Evolutionary conservation across 2,113 vertebrate genomes (phyloP), one percentile per base, ranked within the genome.

Genomic region (Melanotaenia duboulayi): DNA sequence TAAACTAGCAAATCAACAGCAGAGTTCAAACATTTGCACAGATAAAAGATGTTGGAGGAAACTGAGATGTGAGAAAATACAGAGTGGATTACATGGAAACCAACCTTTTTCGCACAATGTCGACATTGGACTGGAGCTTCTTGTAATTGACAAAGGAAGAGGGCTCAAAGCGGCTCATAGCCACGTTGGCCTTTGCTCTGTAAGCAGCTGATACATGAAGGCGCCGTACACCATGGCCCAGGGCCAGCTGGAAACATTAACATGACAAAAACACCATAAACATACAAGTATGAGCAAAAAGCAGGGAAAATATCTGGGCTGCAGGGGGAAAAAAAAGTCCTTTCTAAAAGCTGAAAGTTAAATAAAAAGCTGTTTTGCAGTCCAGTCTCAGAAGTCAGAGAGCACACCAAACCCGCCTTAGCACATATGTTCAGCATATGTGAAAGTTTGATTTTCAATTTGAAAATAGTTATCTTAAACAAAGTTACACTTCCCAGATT

Each of bases 131-230:
- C 52, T 95, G 95, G 37, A 98, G 85, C 72, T 89, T 94, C 65
- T 96, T 95, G 63, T 98, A 99, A 75, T 92, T 94, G 81, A 99
- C 52, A 62, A 91, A 94, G 61, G 96, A 94, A 1, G 86, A 91
- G 61, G 97, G 95, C 83, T 99, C 98, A 85, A 98, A 99, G 86
- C 95, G 96, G 91, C 98, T 99, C 96, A 99, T 97, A 7, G 97
- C 90, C 92, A 99, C 96, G 52, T 95, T 95, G 86, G 95, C 95
- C 91, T 94, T 93, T 67, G 97, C 96, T 91, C 95, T 95, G 83
- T 96, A 91, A 7, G 92, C 91, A 0, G 97, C 92, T 7, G 96
- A 93, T 75, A 97, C 94, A 90, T 99, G 97, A 83, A 99, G 95
- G 64, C 94, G 93, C 46, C 97, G 94, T 12, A 92, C 90, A 17